Evolutionary conservation across 2,113 vertebrate genomes (phyloP).

Genomic region (Petromus typicus): DNA sequence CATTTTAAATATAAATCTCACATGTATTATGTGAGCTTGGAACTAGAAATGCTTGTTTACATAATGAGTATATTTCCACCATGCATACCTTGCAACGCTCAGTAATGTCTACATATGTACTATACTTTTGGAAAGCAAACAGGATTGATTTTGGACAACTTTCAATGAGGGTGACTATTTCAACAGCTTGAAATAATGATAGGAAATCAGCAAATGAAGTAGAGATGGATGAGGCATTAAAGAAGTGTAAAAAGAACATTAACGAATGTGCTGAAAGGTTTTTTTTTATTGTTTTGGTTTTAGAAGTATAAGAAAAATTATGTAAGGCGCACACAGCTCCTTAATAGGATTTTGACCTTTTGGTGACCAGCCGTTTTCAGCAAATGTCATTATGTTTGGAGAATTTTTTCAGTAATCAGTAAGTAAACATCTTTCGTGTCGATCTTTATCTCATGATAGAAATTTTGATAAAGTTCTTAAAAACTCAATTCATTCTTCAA

Average conservation of each 20-base stretch:
- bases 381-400: constrained; percentile 54
- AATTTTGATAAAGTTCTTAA: constrained; percentile 26
- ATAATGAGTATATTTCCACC: not conserved
- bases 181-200: constrained; percentile 45
- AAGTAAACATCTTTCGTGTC: constrained; percentile 33
- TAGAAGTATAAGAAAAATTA: not conserved
- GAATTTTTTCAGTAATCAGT: constrained; percentile 49
- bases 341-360: constrained; percentile 43
- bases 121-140: not conserved
- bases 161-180: constrained; percentile 7
- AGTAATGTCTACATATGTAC: not conserved
- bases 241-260: constrained; percentile 46
- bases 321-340: not conserved
- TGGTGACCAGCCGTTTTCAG: constrained; percentile 5
- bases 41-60: not conserved
- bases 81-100: not conserved
- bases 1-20: constrained; percentile 76
- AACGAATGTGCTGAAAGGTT: constrained; percentile 19
- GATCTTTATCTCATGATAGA: not conserved
- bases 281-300: constrained; percentile 54
- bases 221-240: constrained; percentile 41
- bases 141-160: constrained; percentile 37
- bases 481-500: constrained; percentile 51
- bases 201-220: constrained; percentile 40
- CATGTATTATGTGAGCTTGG: not conserved